A percentile compares a stretch with the other conserved stretches of the same genome.
Conservation (phyloP, 2,797 vertebrate genomes). For the Oryzias dopingdopingensis region DNA sequence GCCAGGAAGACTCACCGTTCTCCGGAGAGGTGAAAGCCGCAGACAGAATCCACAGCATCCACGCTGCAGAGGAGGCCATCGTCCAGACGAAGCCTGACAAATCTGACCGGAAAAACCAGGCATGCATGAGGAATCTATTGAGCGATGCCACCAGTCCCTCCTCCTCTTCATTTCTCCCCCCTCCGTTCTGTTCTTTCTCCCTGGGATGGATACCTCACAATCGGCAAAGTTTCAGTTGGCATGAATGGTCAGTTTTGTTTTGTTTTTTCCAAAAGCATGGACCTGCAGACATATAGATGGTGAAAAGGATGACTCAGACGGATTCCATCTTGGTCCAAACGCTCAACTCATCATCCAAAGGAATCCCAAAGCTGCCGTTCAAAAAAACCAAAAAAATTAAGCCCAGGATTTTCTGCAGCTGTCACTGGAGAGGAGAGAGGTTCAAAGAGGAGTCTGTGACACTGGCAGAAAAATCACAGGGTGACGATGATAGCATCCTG, state of each 20-base stretch:
- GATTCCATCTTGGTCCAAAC: no score
- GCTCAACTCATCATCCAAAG: no score
- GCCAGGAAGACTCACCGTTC: constrained; percentile 54
- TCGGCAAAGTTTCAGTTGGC: no score
- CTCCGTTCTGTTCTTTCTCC: constrained; percentile 1
- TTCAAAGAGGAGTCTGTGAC: constrained; percentile 29
- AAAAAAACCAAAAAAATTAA: neutral
- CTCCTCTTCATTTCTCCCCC: constrained; percentile 15
- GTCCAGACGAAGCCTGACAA: no score
- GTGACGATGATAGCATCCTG: constrained; percentile 30
- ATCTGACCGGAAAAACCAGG: constrained; percentile 47
- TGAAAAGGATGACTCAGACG: no score
- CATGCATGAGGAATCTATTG: constrained; percentile 71
- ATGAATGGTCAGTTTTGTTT: no score
- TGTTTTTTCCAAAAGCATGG: no score
- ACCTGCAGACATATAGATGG: no score
- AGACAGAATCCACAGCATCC: constrained; percentile 56
- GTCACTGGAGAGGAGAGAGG: constrained; percentile 24
- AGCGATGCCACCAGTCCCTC: constrained; percentile 37
- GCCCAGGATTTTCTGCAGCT: constrained; percentile 2
- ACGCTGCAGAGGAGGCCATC: constrained; percentile 56
- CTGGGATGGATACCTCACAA: neutral
- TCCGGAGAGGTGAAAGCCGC: constrained; percentile 36
- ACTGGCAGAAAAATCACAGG: constrained; percentile 9
- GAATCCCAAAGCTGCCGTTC: no score